Evolutionary conservation across 2,797 vertebrate genomes (phyloP).

Genomic region (Sciaenops ocellatus): DNA sequence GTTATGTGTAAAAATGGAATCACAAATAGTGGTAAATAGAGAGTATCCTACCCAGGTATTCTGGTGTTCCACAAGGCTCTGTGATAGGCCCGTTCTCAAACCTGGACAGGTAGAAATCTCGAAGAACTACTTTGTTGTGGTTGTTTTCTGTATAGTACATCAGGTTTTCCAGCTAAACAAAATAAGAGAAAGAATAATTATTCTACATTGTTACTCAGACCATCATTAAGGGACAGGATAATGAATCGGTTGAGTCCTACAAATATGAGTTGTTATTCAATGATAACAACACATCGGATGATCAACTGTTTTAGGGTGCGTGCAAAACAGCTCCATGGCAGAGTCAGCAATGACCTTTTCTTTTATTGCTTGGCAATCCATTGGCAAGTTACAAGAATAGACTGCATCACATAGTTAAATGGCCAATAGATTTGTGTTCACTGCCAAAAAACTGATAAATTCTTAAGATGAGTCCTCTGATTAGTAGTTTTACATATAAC

Average conservation of each 20-base stretch:
- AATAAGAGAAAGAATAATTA: background rate
- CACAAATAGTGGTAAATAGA: background rate
- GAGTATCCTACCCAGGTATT: constrained; percentile 86
- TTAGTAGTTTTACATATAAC: background rate
- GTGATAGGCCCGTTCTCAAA: constrained; percentile 92
- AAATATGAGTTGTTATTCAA: background rate
- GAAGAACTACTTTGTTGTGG: constrained; percentile 91
- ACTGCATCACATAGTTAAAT: background rate
- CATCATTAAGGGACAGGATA: background rate
- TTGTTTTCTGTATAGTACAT: constrained; percentile 87
- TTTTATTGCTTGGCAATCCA: background rate
- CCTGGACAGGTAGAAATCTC: constrained; percentile 91
- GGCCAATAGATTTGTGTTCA: background rate
- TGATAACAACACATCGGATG: background rate
- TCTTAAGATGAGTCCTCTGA: background rate
- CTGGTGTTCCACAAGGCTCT: constrained; percentile 91
- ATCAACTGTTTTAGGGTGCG: background rate
- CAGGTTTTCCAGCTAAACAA: constrained; percentile 80
- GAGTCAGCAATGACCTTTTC: background rate
- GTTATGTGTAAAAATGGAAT: constrained; percentile 13
- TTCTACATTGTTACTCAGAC: background rate
- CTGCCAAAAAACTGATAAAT: background rate
- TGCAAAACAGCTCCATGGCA: background rate
- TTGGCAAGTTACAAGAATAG: background rate
- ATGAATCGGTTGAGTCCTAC: background rate